These are phyloP conservation scores for Coecobrya sp. DNA, from an alignment of 2,888 invertebrate genomes.

Conservation along the genomic window DNA sequence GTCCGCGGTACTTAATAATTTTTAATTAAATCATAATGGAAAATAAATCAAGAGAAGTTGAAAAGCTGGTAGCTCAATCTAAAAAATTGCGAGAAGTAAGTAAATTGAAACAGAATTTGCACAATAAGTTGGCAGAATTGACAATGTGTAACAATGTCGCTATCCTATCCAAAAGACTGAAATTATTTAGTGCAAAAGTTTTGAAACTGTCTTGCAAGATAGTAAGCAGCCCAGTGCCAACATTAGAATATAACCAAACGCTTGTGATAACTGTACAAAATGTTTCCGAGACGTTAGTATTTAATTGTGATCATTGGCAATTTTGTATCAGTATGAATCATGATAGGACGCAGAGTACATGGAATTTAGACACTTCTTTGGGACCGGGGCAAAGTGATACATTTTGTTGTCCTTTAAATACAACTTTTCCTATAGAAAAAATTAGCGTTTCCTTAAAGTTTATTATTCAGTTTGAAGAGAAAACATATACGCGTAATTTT, in stretches of 20 bases:
- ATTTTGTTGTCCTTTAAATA: slow-evolving; percentile 70
- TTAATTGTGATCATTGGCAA: slow-evolving; percentile 76
- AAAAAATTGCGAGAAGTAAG: slow-evolving; percentile 78
- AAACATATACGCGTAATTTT: slow-evolving; percentile 70
- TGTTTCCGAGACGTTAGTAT: slow-evolving; percentile 74
- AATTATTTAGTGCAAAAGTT: slow-evolving; percentile 66
- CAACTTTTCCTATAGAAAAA: slow-evolving; percentile 33
- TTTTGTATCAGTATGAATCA: slow-evolving; percentile 70
- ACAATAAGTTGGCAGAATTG: slow-evolving; percentile 78
- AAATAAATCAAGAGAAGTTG: slow-evolving; percentile 50
- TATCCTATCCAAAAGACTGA: slow-evolving; percentile 48
- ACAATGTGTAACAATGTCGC: slow-evolving; percentile 82
- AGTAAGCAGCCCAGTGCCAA: slow-evolving; percentile 10
- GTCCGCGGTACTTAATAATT: too few relatives aligned
- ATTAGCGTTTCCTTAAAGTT: slow-evolving; percentile 73
- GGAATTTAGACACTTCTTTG: slow-evolving; percentile 77
- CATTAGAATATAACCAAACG: slow-evolving; percentile 33
- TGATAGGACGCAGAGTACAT: slow-evolving; percentile 59
- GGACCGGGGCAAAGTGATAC: slow-evolving; percentile 69
- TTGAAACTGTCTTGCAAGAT: slow-evolving; percentile 72
- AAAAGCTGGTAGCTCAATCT: slow-evolving; percentile 78
- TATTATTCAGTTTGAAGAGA: slow-evolving; percentile 55
- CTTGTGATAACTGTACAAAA: slow-evolving; percentile 73
- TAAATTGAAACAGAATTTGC: slow-evolving; percentile 67
- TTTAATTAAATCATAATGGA: slow-evolving; percentile 30